Conservation (phyloP, 2,888 invertebrate species). For the Micoletzkya japonica region DNA sequence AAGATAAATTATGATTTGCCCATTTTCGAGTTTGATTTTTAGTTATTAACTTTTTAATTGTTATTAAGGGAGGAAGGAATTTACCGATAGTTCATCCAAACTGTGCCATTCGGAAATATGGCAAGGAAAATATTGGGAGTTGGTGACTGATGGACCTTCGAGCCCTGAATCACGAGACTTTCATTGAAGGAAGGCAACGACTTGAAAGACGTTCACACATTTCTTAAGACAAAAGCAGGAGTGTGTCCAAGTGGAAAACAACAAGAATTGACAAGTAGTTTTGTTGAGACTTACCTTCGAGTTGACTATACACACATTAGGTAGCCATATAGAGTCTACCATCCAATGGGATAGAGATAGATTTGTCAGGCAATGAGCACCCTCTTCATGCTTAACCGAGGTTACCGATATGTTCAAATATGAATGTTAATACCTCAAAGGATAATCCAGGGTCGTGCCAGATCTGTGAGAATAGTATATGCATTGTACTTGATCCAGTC, state of each 20-base stretch:
- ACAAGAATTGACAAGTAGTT: slow-evolving; percentile 2
- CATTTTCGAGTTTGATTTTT: background rate
- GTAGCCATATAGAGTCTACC: slow-evolving; percentile 62
- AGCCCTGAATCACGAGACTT: no score
- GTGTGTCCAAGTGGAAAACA: slow-evolving; percentile 31
- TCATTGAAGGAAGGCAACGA: no score
- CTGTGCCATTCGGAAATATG: slow-evolving; percentile 63
- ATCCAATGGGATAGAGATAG: slow-evolving; percentile 57
- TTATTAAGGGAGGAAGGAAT: background rate
- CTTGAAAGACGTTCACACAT: background rate
- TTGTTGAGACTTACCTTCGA: no score
- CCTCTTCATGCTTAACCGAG: slow-evolving; percentile 56
- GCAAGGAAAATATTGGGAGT: slow-evolving; percentile 63
- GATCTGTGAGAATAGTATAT: slow-evolving; percentile 62
- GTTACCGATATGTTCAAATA: no score
- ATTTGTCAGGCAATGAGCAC: slow-evolving; percentile 61
- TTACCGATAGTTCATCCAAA: slow-evolving; percentile 57
- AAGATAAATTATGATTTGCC: slow-evolving; percentile 15
- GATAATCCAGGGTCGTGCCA: slow-evolving; percentile 63
- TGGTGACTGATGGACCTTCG: slow-evolving; percentile 58
- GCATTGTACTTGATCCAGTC: slow-evolving; percentile 55
- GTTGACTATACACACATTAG: slow-evolving; percentile 60
- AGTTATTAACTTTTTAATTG: background rate
- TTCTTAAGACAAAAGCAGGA: background rate
- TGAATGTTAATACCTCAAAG: slow-evolving; percentile 61